These are phyloP conservation scores for Triplophysa siluroides DNA, from an alignment of 2,113 vertebrate species.

Conservation along the genomic window DNA sequence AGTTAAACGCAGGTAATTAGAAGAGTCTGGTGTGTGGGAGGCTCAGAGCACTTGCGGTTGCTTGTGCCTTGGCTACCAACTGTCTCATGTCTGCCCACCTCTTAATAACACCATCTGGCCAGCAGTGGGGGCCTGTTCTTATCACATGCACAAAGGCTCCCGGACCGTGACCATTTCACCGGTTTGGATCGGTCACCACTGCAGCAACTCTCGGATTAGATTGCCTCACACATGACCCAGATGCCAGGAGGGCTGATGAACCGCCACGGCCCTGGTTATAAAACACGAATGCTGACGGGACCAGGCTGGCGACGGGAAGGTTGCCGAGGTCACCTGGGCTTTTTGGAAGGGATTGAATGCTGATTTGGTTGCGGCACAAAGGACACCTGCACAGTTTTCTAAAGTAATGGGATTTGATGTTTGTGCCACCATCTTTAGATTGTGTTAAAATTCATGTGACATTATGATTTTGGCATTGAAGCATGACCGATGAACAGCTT, in stretches of 20 bases:
- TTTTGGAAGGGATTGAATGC: conserved; percentile 3
- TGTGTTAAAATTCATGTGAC: conserved; percentile 20
- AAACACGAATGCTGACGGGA: conserved; percentile 20
- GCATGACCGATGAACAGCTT: background rate
- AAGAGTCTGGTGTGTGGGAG: background rate
- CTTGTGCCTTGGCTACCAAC: conserved; percentile 18
- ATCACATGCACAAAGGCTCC: conserved; percentile 21
- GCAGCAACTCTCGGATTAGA: conserved; percentile 37
- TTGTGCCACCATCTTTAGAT: conserved; percentile 8
- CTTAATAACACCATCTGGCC: conserved; percentile 46
- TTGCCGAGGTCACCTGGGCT: conserved; percentile 14
- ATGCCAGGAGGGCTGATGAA: conserved; percentile 35
- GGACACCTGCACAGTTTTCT: background rate
- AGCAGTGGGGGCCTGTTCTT: conserved; percentile 34
- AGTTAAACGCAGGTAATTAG: conserved; percentile 44
- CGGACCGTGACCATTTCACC: background rate
- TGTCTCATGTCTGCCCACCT: background rate
- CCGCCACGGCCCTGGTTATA: background rate
- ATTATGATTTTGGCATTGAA: conserved; percentile 18
- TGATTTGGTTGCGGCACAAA: background rate
- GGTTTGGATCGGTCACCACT: conserved; percentile 24
- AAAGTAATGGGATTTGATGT: conserved; percentile 5
- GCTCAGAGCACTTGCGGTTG: background rate
- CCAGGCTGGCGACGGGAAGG: conserved; percentile 9
- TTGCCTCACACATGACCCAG: conserved; percentile 33